Conservation (phyloP, 2,797 vertebrate species). For the Loris lydekkerianus region DNA sequence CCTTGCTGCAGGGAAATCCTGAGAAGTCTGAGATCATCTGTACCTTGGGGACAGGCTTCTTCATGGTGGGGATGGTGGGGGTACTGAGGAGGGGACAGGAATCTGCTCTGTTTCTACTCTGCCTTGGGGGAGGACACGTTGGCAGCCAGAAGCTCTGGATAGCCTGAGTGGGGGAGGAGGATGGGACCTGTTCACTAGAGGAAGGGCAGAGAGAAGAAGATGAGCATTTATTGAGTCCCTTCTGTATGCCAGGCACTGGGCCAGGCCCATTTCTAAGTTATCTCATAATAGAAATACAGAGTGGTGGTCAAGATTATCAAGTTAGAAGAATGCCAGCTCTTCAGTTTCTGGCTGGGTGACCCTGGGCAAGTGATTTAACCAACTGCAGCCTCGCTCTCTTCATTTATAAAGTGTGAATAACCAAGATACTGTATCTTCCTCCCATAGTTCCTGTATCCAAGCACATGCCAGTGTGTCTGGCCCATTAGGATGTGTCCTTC, state of each 20-base stretch:
- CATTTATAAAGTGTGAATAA: background rate
- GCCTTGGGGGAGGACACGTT: background rate
- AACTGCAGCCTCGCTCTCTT: background rate
- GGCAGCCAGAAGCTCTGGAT: background rate
- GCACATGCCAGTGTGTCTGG: rapidly evolving
- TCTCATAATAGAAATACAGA: background rate
- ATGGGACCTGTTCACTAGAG: background rate
- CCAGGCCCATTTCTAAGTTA: background rate
- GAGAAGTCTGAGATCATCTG: rapidly evolving
- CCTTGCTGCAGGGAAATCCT: rapidly evolving
- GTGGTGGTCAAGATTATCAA: rapidly evolving
- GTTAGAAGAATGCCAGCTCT: background rate
- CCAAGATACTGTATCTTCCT: no score
- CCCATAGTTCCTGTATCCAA: background rate
- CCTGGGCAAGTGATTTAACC: background rate
- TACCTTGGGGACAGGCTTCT: background rate
- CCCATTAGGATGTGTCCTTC: rapidly evolving
- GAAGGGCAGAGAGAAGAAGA: background rate
- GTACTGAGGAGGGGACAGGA: background rate
- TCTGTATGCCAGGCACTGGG: background rate
- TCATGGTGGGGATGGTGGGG: background rate
- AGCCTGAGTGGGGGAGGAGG: background rate
- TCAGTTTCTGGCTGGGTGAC: background rate
- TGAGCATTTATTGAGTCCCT: background rate
- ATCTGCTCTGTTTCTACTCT: background rate